Conservation (phyloP, 1,140 invertebrate genomes). For the Drosophila mojavensis region DNA sequence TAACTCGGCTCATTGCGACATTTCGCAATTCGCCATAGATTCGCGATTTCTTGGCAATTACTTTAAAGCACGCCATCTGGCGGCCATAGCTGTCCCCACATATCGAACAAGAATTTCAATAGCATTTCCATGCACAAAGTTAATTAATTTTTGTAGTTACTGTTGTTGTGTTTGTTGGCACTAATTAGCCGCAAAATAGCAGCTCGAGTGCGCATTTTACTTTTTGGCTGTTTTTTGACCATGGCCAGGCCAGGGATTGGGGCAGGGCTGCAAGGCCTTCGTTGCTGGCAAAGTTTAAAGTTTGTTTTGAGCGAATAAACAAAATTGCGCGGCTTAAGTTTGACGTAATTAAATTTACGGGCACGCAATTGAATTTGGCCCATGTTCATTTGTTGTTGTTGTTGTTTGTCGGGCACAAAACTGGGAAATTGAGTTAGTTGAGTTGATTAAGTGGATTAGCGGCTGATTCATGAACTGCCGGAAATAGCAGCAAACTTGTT, state of each 20-base stretch:
- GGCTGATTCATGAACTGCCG: slow-evolving; percentile 1
- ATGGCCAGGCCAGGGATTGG: background rate
- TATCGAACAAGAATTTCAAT: slow-evolving; percentile 48
- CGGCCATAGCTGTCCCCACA: background rate
- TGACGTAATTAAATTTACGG: slow-evolving; percentile 77
- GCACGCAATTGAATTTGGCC: slow-evolving; percentile 71
- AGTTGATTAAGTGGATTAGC: slow-evolving; percentile 10
- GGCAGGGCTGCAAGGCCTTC: background rate
- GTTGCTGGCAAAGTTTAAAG: slow-evolving; percentile 63
- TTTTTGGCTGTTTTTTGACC: slow-evolving; percentile 27
- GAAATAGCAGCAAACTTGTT: background rate
- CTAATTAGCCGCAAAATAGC: slow-evolving; percentile 74
- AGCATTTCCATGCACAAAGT: slow-evolving; percentile 49
- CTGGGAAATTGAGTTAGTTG: slow-evolving; percentile 33
- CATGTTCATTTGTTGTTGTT: slow-evolving; percentile 27
- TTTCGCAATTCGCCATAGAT: slow-evolving; percentile 57
- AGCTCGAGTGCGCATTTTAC: slow-evolving; percentile 48
- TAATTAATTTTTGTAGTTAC: slow-evolving; percentile 69
- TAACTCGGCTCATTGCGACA: slow-evolving; percentile 48
- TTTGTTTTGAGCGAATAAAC: slow-evolving; percentile 80
- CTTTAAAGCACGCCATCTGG: slow-evolving; percentile 53
- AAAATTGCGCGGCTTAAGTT: slow-evolving; percentile 70
- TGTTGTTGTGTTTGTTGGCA: slow-evolving; percentile 14
- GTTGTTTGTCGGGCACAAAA: background rate
- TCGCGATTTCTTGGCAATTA: slow-evolving; percentile 48